Evolutionary conservation across 2,113 vertebrate species (phyloP).

Genomic region (Pungitius pungitius): DNA sequence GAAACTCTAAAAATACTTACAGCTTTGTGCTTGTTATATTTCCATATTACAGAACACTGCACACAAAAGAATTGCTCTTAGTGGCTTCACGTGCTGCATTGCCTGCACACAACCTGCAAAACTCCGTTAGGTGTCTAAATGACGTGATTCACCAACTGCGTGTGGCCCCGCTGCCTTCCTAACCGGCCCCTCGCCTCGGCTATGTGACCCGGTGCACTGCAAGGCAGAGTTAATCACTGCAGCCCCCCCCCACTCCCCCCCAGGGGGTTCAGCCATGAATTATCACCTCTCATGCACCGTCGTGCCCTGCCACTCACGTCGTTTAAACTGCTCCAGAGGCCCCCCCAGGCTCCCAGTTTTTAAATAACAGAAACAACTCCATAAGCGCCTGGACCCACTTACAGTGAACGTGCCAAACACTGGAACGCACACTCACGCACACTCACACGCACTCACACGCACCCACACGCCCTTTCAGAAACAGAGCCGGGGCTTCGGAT

Average conservation of each 20-base stretch:
- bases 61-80: not conserved
- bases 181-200: constrained; percentile 26
- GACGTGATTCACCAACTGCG: constrained; percentile 62
- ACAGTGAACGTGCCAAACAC: not conserved
- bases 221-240: constrained; percentile 58
- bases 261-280: constrained; percentile 62
- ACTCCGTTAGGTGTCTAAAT: constrained; percentile 46
- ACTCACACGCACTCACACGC: not conserved
- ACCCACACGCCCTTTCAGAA: not conserved
- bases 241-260: constrained; percentile 37
- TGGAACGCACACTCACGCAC: not conserved
- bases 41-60: not conserved
- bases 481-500: constrained; percentile 28
- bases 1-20: not conserved
- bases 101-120: constrained; percentile 60
- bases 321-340: constrained; percentile 18
- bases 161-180: constrained; percentile 21
- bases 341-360: constrained; percentile 25
- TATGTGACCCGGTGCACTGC: constrained; percentile 53
- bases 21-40: not conserved
- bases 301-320: constrained; percentile 29
- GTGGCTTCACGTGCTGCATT: constrained; percentile 14
- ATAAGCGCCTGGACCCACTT: not conserved
- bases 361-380: constrained; percentile 35
- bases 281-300: constrained; percentile 64